phyloP scores from a whole-genome alignment of 2,888 invertebrate genomes.

The Molanna angustata region DNA sequence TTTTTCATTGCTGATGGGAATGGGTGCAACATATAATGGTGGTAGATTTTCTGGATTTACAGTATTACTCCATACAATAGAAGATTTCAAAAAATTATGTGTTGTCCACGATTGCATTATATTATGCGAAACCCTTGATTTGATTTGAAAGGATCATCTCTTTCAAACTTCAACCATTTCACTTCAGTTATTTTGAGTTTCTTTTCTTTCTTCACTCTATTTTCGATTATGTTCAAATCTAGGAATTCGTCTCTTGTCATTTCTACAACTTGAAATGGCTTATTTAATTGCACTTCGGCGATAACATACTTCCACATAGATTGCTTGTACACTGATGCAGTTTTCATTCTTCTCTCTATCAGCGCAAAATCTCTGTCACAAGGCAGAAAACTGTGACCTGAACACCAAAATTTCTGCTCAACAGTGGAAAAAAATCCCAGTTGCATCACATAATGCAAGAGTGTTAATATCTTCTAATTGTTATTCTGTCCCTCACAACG shows the following conservation, averaged over 20 bases:
- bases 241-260: background rate
- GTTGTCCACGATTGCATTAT: background rate
- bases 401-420: conserved; percentile 1
- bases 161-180: background rate
- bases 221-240: background rate
- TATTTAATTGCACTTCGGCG: background rate
- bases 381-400: background rate
- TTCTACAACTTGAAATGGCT: conserved; percentile 3
- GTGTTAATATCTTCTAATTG: background rate
- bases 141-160: background rate
- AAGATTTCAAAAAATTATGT: too few species aligned
- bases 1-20: too few species aligned
- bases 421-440: background rate
- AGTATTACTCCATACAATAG: too few species aligned
- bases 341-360: conserved; percentile 1
- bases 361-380: background rate
- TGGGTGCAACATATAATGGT: too few species aligned
- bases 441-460: background rate
- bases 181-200: conserved; percentile 2
- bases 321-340: conserved; percentile 1
- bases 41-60: too few species aligned
- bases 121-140: background rate
- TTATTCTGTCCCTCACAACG: background rate
- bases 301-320: conserved; percentile 7
- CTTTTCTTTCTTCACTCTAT: background rate